Evolutionary conservation across 2,113 vertebrate genomes (phyloP).

Genomic region (Pteropus alecto): DNA sequence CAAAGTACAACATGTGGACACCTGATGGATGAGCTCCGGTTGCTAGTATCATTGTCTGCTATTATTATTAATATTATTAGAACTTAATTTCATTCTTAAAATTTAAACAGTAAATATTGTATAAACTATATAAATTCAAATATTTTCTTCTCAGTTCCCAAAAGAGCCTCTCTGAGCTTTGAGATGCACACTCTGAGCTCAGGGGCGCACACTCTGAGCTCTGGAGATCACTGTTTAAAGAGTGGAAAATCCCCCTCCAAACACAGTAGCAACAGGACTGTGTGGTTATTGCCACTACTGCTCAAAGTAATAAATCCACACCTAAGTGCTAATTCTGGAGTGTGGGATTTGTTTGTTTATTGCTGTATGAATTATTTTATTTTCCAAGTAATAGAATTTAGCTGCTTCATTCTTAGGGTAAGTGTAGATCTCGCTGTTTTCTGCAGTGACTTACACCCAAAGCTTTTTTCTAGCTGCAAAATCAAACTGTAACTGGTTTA

Average conservation of each 20-base stretch:
- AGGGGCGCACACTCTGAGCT: neutral
- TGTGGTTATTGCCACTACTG: neutral
- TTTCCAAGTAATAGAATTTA: neutral
- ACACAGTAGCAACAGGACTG: neutral
- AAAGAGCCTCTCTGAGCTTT: neutral
- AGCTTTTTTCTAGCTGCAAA: neutral
- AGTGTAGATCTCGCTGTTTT: neutral
- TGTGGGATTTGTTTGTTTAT: neutral
- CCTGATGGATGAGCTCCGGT: neutral
- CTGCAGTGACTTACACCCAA: neutral
- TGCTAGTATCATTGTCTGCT: too few species aligned
- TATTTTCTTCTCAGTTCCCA: neutral
- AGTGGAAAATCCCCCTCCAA: neutral
- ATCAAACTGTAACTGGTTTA: neutral
- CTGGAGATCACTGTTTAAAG: neutral
- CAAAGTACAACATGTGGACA: accelerated
- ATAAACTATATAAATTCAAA: neutral
- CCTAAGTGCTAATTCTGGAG: neutral
- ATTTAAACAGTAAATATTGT: neutral
- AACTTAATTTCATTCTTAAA: neutral
- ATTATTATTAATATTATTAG: neutral
- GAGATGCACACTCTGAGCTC: neutral
- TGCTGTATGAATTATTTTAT: neutral
- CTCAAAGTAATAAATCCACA: neutral
- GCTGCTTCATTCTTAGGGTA: neutral